These are phyloP conservation scores for Neria commutata DNA, from an alignment of 2,888 invertebrate species.

Conservation along the genomic window DNA sequence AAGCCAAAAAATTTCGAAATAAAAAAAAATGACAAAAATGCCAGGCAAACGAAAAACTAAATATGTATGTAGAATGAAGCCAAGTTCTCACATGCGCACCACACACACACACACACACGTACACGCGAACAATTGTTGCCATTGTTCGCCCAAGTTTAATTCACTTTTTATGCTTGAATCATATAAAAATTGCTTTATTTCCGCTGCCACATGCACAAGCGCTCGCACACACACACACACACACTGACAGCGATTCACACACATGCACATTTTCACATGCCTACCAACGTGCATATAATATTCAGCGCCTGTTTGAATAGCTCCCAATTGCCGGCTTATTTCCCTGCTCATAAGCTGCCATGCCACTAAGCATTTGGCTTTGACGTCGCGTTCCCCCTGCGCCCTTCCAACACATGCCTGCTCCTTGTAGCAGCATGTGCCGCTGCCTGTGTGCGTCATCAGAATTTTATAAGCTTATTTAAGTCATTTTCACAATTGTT, in stretches of 20 bases:
- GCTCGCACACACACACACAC: not conserved
- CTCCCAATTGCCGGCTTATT: too few species aligned
- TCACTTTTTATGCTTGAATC: slow-evolving; percentile 35
- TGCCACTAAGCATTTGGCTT: too few species aligned
- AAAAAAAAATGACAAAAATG: slow-evolving; percentile 1
- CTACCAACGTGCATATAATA: too few species aligned
- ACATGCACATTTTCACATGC: slow-evolving; percentile 5
- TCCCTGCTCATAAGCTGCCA: not conserved
- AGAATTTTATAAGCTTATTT: slow-evolving; percentile 32
- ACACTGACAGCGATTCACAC: not conserved
- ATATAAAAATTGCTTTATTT: slow-evolving; percentile 50
- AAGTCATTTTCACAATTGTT: slow-evolving; percentile 34
- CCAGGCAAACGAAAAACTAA: not conserved
- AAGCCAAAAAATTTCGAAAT: not conserved
- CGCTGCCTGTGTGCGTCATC: slow-evolving; percentile 30
- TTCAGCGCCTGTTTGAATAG: too few species aligned
- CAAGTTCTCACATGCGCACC: too few species aligned
- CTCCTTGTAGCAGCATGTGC: slow-evolving; percentile 10
- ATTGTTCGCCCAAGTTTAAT: slow-evolving; percentile 9
- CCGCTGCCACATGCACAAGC: slow-evolving; percentile 33
- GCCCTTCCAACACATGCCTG: not conserved
- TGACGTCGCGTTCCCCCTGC: too few species aligned
- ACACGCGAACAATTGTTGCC: slow-evolving; percentile 13
- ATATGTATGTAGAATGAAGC: too few species aligned
- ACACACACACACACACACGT: slow-evolving; percentile 10